Evolutionary conservation across 2,797 vertebrate species (phyloP), one percentile per base, ranked within the genome.

Genomic region (Paguma larvata): DNA sequence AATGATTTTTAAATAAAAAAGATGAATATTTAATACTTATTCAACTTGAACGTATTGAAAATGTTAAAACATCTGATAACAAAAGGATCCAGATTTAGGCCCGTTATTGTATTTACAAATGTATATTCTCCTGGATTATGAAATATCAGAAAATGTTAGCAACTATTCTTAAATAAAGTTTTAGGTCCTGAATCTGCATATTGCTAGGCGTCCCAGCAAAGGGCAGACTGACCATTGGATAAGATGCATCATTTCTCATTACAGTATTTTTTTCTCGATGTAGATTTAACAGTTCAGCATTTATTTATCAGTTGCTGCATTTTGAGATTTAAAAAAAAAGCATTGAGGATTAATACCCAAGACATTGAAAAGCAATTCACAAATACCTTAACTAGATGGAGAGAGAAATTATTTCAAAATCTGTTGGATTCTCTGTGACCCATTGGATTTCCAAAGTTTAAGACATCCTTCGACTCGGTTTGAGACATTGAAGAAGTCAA

Each of bases 21-120:
- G 34, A 16, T 23, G 75, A 94, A 72, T 59, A 46, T 46, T 85
- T 80, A 93, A 41, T 65, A 77, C 13, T 68, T 73, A 3, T 0
- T 14, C 70, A 89, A 2, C 30, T 72, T 96, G 80, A 10, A 90
- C 65, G 6, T 15, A 41, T 10, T 85, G 10, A 86, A 23, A 94
- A 75, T 95, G 48, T 67, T 53, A 92, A 84, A n/a, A 91, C 41
- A 87, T 78, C 8, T 95, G 67, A 96, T 86, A 32, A 84, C 9
- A 79, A 15, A 93, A 95, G 63, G 89, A 79, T 79, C 63, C n/a
- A 27, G 53, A 16, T 63, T 92, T 89, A 85, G 77, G 14, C 4
- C 41, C 38, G 6, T 14, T 77, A 70, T 72, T 87, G 2, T 51
- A 46, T 89, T 80, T 95, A 70, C 91, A 95, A 93, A 13, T 75